phyloP scores from a whole-genome alignment of 1,140 invertebrate genomes.

The Drosophila lacertosa region DNA sequence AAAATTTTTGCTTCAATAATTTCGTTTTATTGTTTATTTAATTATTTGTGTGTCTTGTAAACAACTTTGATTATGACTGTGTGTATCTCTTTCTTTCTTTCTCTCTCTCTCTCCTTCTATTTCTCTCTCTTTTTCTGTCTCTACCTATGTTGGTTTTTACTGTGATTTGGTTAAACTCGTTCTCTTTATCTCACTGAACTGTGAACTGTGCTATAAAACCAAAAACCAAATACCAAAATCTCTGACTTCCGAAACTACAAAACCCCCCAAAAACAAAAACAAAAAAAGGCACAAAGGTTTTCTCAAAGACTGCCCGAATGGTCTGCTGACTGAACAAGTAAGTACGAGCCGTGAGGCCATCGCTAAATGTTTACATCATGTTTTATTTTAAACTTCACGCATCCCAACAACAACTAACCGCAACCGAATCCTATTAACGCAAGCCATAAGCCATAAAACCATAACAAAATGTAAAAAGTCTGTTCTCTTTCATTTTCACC shows the following conservation, averaged over 20 bases:
- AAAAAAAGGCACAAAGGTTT: constrained; percentile 95
- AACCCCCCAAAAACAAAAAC: constrained; percentile 34
- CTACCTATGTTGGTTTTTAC: constrained; percentile 11
- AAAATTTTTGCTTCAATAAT: constrained; percentile 5
- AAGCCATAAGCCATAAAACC: constrained; percentile 6
- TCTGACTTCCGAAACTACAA: constrained; percentile 32
- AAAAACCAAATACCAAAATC: constrained; percentile 18
- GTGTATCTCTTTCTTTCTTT: constrained; percentile 3
- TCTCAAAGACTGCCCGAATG: constrained; percentile 96
- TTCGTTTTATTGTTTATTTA: constrained; percentile 18
- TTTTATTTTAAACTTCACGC: neutral
- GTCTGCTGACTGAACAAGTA: constrained; percentile 95
- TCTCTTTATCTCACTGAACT: constrained; percentile 47
- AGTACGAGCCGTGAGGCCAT: constrained; percentile 61
- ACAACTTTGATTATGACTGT: constrained; percentile 9
- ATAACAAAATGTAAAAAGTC: constrained; percentile 14
- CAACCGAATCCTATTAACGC: constrained; percentile 30
- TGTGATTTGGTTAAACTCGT: constrained; percentile 22
- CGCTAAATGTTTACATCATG: constrained; percentile 3
- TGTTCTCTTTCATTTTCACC: constrained; percentile 11
- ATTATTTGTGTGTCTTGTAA: constrained; percentile 3
- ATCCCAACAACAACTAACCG: constrained; percentile 19
- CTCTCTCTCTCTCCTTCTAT: constrained; percentile 10
- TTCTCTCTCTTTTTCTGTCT: neutral
- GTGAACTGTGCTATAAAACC: constrained; percentile 51